phyloP scores from a whole-genome alignment of 2,888 invertebrate species.

The Pediacus dermestoides region DNA sequence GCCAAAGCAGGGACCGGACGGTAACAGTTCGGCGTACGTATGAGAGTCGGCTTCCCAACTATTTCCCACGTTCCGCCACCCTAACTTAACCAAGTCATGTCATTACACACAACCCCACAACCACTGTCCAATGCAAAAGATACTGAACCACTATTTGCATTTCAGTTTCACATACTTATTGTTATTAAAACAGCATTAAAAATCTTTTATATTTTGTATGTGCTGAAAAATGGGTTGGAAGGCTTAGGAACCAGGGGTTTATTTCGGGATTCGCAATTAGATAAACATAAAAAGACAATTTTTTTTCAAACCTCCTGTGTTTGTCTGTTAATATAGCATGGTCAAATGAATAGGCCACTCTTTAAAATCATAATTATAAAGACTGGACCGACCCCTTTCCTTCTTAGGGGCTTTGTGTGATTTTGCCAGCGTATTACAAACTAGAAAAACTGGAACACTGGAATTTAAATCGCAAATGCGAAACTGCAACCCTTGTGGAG shows the following conservation, averaged over 20 bases:
- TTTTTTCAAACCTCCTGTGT: too few relatives aligned
- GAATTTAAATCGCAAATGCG: constrained; percentile 14
- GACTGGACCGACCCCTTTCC: too few relatives aligned
- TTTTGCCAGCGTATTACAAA: constrained; percentile 3
- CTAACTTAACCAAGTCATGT: constrained; percentile 44
- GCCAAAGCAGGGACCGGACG: constrained; percentile 32
- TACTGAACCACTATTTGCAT: constrained; percentile 40
- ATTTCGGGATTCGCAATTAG: too few relatives aligned
- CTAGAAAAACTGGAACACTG: constrained; percentile 7
- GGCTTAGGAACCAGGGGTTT: too few relatives aligned
- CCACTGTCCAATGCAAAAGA: constrained; percentile 11
- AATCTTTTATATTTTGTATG: too few relatives aligned
- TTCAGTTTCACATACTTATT: constrained; percentile 25
- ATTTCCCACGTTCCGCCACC: constrained; percentile 49
- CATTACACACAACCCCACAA: constrained; percentile 26
- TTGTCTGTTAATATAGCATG: too few relatives aligned
- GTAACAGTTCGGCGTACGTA: constrained; percentile 36
- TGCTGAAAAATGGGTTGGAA: not conserved
- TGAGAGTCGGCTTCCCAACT: constrained; percentile 45
- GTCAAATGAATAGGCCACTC: too few relatives aligned
- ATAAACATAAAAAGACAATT: too few relatives aligned
- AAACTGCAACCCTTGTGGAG: constrained; percentile 21
- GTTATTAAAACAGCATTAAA: not conserved
- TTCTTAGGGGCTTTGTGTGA: too few relatives aligned
- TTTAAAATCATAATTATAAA: too few relatives aligned